Evolutionary conservation across 2,888 invertebrate species (phyloP), one percentile per base, ranked within the genome.

Genomic region (Tachystola acroxantha): DNA sequence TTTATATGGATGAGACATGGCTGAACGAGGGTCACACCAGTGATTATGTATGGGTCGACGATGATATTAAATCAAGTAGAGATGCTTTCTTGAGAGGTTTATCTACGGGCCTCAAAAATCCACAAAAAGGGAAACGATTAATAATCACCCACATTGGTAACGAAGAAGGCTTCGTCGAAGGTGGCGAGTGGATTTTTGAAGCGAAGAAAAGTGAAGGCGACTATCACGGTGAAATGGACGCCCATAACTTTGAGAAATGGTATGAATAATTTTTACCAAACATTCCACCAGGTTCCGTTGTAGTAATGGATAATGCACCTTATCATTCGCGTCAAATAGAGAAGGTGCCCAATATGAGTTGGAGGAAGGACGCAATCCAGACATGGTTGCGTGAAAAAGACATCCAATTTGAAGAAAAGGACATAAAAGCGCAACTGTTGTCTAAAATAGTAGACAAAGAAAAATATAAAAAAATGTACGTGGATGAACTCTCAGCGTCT

Each of bases 71-170:
- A 32, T 34, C 26, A 11, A 37, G 35, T 16, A 27, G 43, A 22
- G 40, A 47, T 11, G 46, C 43, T 6, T 45, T 42, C 39, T 39
- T 42, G 34, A 43, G 36, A 25, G 43, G 44, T 2, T 29, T 44
- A 9, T 37, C 38, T 5, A 46, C 38, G 7, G 42, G 37, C 1
- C 40, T 44, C 5, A 46, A 46, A 38, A 42, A 38, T 28, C 42
- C 43, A 16, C 36, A 28, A 30, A 48, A 47, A 37, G 46, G 50
- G 20, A 49, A 42, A 43, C 37, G 47, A 12, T 28, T 53, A 14
- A 46, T 48, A 11, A 34, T 50, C 7, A 36, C 35, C 16, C 40
- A 49, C 34, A 50, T 46, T 13, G 46, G 48, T 9, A 44, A 43
- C 26, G 34, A 10, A 12, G 40, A 45, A 6, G 45, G 47, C 7